Conservation (phyloP, 2,888 invertebrate genomes). For the Hetaerina titia region DNA sequence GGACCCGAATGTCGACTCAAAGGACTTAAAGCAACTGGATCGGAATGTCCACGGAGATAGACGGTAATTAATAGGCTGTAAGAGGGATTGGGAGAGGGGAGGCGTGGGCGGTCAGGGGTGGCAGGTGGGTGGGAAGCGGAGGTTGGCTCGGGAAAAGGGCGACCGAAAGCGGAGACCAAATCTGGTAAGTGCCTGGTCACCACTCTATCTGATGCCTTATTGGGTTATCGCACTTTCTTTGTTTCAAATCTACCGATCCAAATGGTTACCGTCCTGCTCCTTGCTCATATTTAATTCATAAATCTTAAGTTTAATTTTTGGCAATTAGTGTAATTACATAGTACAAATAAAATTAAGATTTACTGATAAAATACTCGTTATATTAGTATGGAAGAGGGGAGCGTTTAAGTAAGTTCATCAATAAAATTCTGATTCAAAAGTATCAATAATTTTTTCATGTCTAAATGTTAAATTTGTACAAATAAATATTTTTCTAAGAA, state of each 20-base stretch:
- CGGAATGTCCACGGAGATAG: slow-evolving; percentile 43
- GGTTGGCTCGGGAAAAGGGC: background rate
- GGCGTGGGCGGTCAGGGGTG: background rate
- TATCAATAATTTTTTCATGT: too few relatives aligned
- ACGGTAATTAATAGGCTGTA: slow-evolving; percentile 33
- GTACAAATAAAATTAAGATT: too few relatives aligned
- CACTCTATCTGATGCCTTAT: slow-evolving; percentile 53
- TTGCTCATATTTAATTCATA: slow-evolving; percentile 50
- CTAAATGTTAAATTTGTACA: too few relatives aligned
- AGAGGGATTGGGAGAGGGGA: background rate
- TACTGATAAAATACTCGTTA: too few relatives aligned
- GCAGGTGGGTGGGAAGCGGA: background rate
- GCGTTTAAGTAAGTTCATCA: too few relatives aligned
- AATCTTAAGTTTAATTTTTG: background rate
- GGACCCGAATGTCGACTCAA: slow-evolving; percentile 42
- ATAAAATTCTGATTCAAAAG: too few relatives aligned
- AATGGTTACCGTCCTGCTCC: background rate
- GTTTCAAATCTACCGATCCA: slow-evolving; percentile 27
- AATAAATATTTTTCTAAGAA: too few relatives aligned
- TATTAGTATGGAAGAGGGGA: too few relatives aligned
- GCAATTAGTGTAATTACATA: too few relatives aligned
- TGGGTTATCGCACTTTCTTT: slow-evolving; percentile 53
- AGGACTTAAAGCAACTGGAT: slow-evolving; percentile 18
- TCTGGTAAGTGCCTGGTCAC: slow-evolving; percentile 53
- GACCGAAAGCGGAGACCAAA: slow-evolving; percentile 2